Base-by-base conservation (phyloP, 2,113 vertebrate genomes). In the Serinus canaria region DNA sequence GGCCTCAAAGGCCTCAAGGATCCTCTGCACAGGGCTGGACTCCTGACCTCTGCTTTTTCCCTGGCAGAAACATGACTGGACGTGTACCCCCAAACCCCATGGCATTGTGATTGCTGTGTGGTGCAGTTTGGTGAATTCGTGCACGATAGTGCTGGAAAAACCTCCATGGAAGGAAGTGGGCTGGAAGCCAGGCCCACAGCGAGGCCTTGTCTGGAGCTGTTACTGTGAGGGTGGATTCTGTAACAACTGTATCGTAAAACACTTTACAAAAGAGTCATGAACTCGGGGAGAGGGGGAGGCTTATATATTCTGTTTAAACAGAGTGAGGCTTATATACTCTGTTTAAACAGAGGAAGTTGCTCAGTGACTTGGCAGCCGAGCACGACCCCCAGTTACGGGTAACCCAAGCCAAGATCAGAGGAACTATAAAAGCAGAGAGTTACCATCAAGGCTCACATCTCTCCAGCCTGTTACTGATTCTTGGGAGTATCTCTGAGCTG, bases 241-340 rank as follows among this genome's bases (percentile, higher is more conserved):
- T 94, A 96, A 96, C 92, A 95, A 94, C 93, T 96, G 69, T 75
- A 90, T 96, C 95, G 94, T 94, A 97, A 97, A 97, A 94, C 93
- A 96, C 92, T 96, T 95, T 78, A 93, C 92, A 94, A 94, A 95
- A 75, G 94, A 96, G 94, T 89, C 90, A 72, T 93, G 95, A 92
- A 96, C 92, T 88, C 93, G 62, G 83, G 56, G 7, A 94, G 90
- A 93, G 86, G 87, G 83, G 68, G 43, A 37, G 83, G 73, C 90
- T 96, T 94, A 90, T 86, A 81, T 68, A 69, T 83, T 90, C 95
- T 93, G 37, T 92, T 96, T 96, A 96, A 97, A 96, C 92, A 96
- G 95, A 89, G 83, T 72, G 39, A n/a, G 80, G 76, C 90, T 96
- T 95, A 90, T 86, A 78, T 68, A 69, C 81, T 90, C 95, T 93